Evolutionary conservation across 2,888 invertebrate species (phyloP), one percentile per base, ranked within the genome.

Genomic region (Caenorhabditis imperialis): DNA sequence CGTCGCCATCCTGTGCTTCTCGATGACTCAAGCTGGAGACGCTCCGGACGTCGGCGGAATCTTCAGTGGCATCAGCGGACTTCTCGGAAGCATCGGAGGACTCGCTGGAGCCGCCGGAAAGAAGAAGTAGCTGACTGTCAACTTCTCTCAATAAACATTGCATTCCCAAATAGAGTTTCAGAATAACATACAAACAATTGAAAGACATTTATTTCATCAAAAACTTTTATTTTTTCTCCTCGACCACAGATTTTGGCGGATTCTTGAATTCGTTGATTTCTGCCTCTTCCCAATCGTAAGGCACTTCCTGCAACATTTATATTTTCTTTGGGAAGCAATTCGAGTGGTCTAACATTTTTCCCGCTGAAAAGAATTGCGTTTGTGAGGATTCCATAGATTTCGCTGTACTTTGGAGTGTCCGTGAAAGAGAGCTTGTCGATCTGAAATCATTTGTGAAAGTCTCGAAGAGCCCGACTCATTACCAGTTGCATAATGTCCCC

Each of bases 231-330:
- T 14, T 40, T 40, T 40, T 40, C 18, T 40, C 40, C 22, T 35
- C 51, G 5, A 1, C 51, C n/a, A 47, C 45, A 25, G 6, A 37
- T 25, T 71, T 58, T 25, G 57, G 61, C 42, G 75, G 75, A 63
- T 70, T 75, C 35, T 76, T 71, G 44, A 75, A 73, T 5, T 69
- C 78, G 1, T 65, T 55, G 22, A 76, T 58, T 47, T 79, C 79
- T 14, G 30, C 3, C 22, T 61, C 65, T 23, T 81, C 81, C 81
- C 81, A 81, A 69, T 81, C 81, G 37, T 81, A 81, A 33, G 81
- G 81, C 25, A 81, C 77, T 30, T 75, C 78, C 71, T 77, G 30
- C 10, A 30, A 30, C 45, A 33, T 35, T 16, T 7, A 25, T 6
- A 25, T 22, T 35, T 48, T n/a, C 25, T 27, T 30, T 14, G n/a